phyloP scores from a whole-genome alignment of 2,113 vertebrate genomes.

The Nothocercus nigrocapillus region DNA sequence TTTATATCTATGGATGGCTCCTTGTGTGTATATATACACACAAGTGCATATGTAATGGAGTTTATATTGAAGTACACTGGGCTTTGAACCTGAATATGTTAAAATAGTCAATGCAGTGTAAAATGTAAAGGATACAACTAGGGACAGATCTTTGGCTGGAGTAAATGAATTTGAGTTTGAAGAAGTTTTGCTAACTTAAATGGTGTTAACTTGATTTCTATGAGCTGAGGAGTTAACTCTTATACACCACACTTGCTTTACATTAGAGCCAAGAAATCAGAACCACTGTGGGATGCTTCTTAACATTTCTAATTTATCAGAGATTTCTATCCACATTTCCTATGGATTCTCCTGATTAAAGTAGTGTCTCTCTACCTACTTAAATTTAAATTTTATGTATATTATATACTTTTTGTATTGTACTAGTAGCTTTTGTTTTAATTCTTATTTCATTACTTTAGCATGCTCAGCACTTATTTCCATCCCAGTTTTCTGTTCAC shows the following conservation, averaged over 20 bases:
- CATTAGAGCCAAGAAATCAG: neutral
- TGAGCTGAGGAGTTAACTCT: slow-evolving; percentile 61
- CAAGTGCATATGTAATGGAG: neutral
- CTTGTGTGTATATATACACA: slow-evolving; percentile 44
- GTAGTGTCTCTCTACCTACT: neutral
- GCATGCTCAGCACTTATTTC: neutral
- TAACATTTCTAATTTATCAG: slow-evolving; percentile 15
- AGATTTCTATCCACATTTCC: neutral
- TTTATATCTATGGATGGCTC: slow-evolving; percentile 50
- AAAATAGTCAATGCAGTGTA: slow-evolving; percentile 58
- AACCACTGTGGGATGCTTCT: neutral
- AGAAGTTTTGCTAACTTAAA: slow-evolving; percentile 65
- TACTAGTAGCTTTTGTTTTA: neutral
- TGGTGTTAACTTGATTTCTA: slow-evolving; percentile 68
- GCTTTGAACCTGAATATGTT: slow-evolving; percentile 59
- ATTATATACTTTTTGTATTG: neutral
- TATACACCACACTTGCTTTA: slow-evolving; percentile 1
- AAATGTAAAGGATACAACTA: slow-evolving; percentile 58
- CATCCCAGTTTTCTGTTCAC: neutral
- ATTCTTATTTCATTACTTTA: neutral
- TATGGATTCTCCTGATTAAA: neutral
- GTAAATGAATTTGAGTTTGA: slow-evolving; percentile 70
- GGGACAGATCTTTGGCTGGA: slow-evolving; percentile 69
- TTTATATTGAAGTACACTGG: slow-evolving; percentile 43
- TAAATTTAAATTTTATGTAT: neutral